Conservation (phyloP, 2,797 vertebrate genomes). For the Thaleichthys pacificus region DNA sequence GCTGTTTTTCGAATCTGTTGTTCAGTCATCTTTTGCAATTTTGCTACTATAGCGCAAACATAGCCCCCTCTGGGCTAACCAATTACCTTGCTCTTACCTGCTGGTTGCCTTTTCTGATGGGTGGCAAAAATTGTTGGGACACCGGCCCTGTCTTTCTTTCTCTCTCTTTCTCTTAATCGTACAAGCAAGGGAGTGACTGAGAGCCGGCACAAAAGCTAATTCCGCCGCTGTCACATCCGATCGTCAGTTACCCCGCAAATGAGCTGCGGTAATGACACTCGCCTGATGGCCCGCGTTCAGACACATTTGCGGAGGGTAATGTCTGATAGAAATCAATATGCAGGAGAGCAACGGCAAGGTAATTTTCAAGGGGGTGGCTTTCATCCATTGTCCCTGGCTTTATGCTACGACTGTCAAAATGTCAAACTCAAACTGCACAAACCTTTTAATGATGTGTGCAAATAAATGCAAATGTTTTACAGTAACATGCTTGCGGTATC, state of each 20-base stretch:
- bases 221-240: slow-evolving; percentile 86
- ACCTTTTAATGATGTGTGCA: no score
- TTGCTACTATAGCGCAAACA: no score
- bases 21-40: no score
- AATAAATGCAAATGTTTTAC: no score
- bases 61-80: no score
- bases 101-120: no score
- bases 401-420: neutral
- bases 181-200: slow-evolving; percentile 86
- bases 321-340: slow-evolving; percentile 72
- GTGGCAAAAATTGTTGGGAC: no score
- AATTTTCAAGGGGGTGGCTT: slow-evolving; percentile 52
- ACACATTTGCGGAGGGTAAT: slow-evolving; percentile 68
- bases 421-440: no score
- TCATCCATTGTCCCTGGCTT: neutral
- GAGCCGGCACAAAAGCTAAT: slow-evolving; percentile 87
- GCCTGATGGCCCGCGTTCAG: slow-evolving; percentile 81
- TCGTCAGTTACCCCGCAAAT: slow-evolving; percentile 84
- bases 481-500: no score
- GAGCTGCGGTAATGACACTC: slow-evolving; percentile 81
- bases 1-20: no score
- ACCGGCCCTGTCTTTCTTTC: slow-evolving; percentile 77
- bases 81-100: no score
- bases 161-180: slow-evolving; percentile 81
- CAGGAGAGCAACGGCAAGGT: slow-evolving; percentile 48